Conservation (phyloP, 2,113 vertebrate genomes). For the Entelurus aequoreus region DNA sequence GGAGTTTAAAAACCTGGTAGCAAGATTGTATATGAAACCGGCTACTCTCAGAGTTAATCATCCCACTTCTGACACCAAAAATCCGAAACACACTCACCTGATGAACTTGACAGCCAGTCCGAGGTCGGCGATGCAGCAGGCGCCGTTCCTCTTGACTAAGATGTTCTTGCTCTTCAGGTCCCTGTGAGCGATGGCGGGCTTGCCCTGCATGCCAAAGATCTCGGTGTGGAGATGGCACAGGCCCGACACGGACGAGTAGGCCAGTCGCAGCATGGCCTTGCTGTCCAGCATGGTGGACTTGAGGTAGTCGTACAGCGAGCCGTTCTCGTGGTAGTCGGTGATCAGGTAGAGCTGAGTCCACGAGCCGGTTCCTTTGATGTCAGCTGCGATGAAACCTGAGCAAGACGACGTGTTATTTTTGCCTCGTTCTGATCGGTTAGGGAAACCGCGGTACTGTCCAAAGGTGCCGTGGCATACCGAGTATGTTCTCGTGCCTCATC, state of each 20-base stretch:
- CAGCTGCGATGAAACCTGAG: constrained; percentile 93
- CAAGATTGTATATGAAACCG: background rate
- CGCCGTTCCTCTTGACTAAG: constrained; percentile 93
- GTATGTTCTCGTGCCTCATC: constrained; percentile 97
- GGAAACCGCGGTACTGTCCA: background rate
- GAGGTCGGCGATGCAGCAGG: constrained; percentile 93
- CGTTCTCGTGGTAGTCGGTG: constrained; percentile 94
- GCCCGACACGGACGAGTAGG: constrained; percentile 89
- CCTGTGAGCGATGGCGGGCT: constrained; percentile 93
- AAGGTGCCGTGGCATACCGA: constrained; percentile 74
- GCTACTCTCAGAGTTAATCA: background rate
- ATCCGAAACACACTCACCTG: constrained; percentile 70
- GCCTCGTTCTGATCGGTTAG: background rate
- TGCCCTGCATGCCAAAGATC: constrained; percentile 96
- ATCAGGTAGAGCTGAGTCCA: constrained; percentile 97
- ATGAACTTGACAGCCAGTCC: constrained; percentile 96
- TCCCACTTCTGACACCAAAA: background rate
- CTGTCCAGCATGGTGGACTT: constrained; percentile 91
- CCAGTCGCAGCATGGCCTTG: constrained; percentile 87
- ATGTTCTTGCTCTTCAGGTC: constrained; percentile 98
- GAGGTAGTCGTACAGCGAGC: constrained; percentile 93
- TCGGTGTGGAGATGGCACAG: constrained; percentile 94
- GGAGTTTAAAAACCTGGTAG: too few species aligned
- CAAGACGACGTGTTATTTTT: background rate
- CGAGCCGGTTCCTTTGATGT: constrained; percentile 97